phyloP scores from a whole-genome alignment of 2,888 invertebrate genomes.

The Sesamia inferens region DNA sequence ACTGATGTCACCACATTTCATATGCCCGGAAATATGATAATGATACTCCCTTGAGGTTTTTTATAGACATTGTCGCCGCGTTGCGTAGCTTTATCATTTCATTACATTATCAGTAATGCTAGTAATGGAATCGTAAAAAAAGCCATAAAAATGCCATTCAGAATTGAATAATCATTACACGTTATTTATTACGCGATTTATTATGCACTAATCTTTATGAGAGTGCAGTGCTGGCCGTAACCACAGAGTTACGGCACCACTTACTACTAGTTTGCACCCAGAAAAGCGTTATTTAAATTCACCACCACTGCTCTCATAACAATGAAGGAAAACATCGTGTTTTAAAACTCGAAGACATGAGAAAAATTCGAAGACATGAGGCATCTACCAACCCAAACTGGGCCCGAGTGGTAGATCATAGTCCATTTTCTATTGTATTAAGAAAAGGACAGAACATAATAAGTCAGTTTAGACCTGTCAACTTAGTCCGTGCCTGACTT shows the following conservation, averaged over 20 bases:
- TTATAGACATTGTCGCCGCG: slow-evolving; percentile 15
- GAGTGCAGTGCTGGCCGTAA: neutral
- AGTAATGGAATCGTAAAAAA: slow-evolving; percentile 19
- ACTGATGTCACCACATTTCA: slow-evolving; percentile 30
- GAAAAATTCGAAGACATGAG: neutral
- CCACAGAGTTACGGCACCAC: too few relatives aligned
- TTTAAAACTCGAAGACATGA: too few relatives aligned
- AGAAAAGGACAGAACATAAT: too few relatives aligned
- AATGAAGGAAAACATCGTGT: neutral
- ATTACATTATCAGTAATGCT: slow-evolving; percentile 11
- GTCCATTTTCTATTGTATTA: too few relatives aligned
- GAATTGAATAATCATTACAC: slow-evolving; percentile 1
- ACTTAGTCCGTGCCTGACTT: too few relatives aligned
- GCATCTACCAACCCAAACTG: neutral
- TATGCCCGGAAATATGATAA: slow-evolving; percentile 41
- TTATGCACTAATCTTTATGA: neutral
- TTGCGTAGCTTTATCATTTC: slow-evolving; percentile 27
- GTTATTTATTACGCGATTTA: neutral
- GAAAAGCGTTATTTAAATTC: neutral
- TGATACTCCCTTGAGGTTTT: slow-evolving; percentile 9
- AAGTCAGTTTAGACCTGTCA: too few relatives aligned
- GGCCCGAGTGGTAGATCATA: neutral
- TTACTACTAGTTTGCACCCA: neutral
- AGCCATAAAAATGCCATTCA: slow-evolving; percentile 19
- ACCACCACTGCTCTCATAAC: neutral